Evolutionary conservation across 2,797 vertebrate species (phyloP).

Genomic region (Mormyrus hasselquistii): DNA sequence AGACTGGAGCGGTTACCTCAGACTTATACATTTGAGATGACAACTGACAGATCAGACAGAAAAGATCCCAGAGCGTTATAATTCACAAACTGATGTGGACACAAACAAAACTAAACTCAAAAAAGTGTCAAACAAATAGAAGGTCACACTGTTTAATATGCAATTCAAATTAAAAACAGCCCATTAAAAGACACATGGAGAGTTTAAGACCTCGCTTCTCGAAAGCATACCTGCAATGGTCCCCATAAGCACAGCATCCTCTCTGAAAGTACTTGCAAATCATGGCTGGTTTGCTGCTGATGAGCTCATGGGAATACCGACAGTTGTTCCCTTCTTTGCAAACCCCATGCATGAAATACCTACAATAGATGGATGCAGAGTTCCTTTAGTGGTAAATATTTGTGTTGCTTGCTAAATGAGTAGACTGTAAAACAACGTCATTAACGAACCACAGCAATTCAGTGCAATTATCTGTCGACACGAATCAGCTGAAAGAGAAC

Average conservation of each 20-base stretch:
- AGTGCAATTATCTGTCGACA: not conserved
- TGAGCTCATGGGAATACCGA: conserved; percentile 90
- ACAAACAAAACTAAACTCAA: not conserved
- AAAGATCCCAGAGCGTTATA: not conserved
- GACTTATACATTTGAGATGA: not conserved
- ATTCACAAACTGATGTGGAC: not conserved
- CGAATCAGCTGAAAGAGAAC: not conserved
- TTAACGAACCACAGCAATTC: not conserved
- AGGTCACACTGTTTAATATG: not conserved
- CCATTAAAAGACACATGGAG: not conserved
- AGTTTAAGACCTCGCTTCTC: not conserved
- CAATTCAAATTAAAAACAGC: not conserved
- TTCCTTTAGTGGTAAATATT: not conserved
- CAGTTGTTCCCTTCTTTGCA: conserved; percentile 97
- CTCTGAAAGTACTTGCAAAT: conserved; percentile 95
- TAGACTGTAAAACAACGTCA: not conserved
- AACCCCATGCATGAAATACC: conserved; percentile 97
- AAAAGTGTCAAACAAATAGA: not conserved
- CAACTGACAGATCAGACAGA: not conserved
- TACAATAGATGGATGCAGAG: conserved; percentile 43
- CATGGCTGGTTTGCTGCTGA: conserved; percentile 78
- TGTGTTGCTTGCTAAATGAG: not conserved
- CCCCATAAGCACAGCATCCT: conserved; percentile 90
- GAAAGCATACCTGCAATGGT: conserved; percentile 81
- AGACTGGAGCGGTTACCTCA: not conserved